phyloP scores from a whole-genome alignment of 1,140 invertebrate species.

The Hylyphantes graminicola region DNA sequence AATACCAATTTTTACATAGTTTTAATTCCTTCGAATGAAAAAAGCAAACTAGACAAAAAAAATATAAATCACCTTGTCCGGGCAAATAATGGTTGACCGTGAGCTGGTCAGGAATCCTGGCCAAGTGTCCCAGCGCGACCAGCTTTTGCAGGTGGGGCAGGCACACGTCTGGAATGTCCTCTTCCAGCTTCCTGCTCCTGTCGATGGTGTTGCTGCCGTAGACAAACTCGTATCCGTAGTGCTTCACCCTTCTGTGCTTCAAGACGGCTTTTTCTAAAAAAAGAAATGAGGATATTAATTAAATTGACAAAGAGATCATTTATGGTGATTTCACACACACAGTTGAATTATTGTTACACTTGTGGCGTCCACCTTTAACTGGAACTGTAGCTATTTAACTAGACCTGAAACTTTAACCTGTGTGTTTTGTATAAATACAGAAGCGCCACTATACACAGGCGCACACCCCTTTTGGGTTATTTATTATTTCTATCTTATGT shows the following conservation, averaged over 20 bases:
- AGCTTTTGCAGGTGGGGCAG: constrained; percentile 75
- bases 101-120: constrained; percentile 82
- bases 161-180: constrained; percentile 78
- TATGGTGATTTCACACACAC: too few relatives aligned
- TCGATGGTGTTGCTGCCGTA: constrained; percentile 92
- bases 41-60: neutral
- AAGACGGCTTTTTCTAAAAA: constrained; percentile 67
- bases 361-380: too few relatives aligned
- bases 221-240: constrained; percentile 94
- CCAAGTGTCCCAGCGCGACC: constrained; percentile 65
- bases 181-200: constrained; percentile 74
- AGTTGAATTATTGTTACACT: too few relatives aligned
- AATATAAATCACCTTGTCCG: constrained; percentile 80
- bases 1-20: too few relatives aligned
- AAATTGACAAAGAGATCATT: too few relatives aligned
- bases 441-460: too few relatives aligned
- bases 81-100: constrained; percentile 92
- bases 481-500: too few relatives aligned
- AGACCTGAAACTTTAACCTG: too few relatives aligned
- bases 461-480: too few relatives aligned
- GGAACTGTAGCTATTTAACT: too few relatives aligned
- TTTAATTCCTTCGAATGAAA: too few relatives aligned
- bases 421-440: too few relatives aligned
- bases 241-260: constrained; percentile 89
- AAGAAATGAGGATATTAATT: neutral